Evolutionary conservation across 2,888 invertebrate genomes (phyloP), one percentile per base, ranked within the genome.

Genomic region (Panopea generosa): DNA sequence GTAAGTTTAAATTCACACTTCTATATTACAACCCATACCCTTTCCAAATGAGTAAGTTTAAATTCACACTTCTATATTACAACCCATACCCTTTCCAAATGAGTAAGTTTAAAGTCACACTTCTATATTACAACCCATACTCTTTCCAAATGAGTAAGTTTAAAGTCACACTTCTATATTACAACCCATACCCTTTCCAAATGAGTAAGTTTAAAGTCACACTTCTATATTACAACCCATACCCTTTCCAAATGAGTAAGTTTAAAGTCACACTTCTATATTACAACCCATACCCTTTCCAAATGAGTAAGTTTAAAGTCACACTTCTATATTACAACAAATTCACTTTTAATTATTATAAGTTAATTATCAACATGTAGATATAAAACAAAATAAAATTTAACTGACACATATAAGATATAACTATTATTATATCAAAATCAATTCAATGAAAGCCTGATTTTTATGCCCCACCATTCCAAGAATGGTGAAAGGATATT

Each of bases 201-300:
- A 95, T 49, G 94, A 94, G 87, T 95, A 84, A 90, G 91, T 89
- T 29, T 59, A 24, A n/a, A n/a, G n/a, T n/a, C n/a, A n/a, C 26
- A 9, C 26, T 49, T 16, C 7, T 40, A 11, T n/a, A n/a, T 92
- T 96, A 29, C 96, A 96, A 89, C 96, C 96, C 0, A 95, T 96
- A 60, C 96, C 96, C 14, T 94, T 96, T 83, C 96, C 96, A 43
- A 94, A 95, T 49, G 94, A 94, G 87, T 95, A 84, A 90, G 91
- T 89, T 29, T 59, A 24, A n/a, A n/a, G n/a, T n/a, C n/a, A n/a
- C 26, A 9, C 26, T 49, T 16, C 7, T 40, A 11, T 96, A 6
- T 92, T 96, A 29, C 96, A 96, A 89, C 96, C 96, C 0, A 95
- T 96, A 60, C 96, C 96, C 14, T 94, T 96, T 83, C 96, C 96